Base-by-base conservation (phyloP, 92 coral and sea anemone genomes). In the Porites rus region DNA sequence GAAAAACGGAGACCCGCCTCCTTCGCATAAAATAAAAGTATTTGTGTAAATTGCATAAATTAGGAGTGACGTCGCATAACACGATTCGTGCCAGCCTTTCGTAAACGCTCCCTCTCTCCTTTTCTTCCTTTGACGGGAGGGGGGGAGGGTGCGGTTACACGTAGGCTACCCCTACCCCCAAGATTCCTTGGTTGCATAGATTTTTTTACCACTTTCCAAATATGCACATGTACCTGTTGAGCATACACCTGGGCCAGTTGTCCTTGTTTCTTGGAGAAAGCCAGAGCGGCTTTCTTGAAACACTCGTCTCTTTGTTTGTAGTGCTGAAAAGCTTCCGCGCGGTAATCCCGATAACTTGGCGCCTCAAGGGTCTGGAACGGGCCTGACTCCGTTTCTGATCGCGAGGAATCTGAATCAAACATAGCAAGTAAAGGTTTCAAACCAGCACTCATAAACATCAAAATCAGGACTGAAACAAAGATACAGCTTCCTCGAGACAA, bases 241-340 rank as follows among this genome's bases (percentile, higher is more conserved):
- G 99, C 98, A 72, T 95, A 97, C 68, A 95, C 61, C 66, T 93
- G 90, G 3, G 99, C 97, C 68, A 97, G 87, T 63, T 94, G 91
- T 38, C 99, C 99, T 63, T 97, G 99, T 59, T 95, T 97, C 74
- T 85, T 93, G 25, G 96, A 92, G 83, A 95, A 97, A 17, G 99
- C 99, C 59, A 97, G 66, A 19, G 99, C 99, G 21, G 99, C 99
- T 85, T 97, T 97, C 86, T 95, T 97, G 77, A 97, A 95, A 80
- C 96, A 92, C 56, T 88, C 98, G 25, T 93, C 97, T 60, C 99
- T 82, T 75, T 65, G 93, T 56, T 96, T 90, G 80, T 86, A 85
- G 76, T 95, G 98, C 24, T 91, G 92, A 22, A 74, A 91, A 11
- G 99, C 98, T 83, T 97, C 99, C 18, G 98, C 98, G 67, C 99